Percentiles rank a stretch among this genome's conserved stretches.
Evolutionary conservation across 2,113 vertebrate genomes (phyloP).

Genomic region (Natator depressus): DNA sequence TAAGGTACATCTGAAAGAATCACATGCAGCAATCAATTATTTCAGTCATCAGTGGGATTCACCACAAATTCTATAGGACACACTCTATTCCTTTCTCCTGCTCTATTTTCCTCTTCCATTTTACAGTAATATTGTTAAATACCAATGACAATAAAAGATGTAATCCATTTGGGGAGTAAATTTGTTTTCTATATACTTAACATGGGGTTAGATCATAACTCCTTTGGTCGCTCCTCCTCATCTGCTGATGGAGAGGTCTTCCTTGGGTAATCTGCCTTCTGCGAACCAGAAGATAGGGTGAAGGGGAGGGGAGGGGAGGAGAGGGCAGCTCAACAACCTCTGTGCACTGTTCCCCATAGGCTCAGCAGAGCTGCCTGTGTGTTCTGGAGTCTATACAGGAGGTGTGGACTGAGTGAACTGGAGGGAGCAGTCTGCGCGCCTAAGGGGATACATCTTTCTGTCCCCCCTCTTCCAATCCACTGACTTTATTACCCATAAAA

Average conservation of each 20-base stretch:
- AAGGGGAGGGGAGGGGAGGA: neutral
- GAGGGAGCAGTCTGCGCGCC: neutral
- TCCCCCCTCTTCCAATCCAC: neutral
- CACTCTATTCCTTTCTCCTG: neutral
- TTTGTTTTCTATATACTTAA: neutral
- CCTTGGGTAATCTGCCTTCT: neutral
- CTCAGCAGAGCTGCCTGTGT: neutral
- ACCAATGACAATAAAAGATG: neutral
- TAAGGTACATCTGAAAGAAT: neutral
- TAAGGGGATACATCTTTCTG: neutral
- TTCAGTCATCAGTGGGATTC: neutral
- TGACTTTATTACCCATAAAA: neutral
- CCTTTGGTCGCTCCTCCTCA: neutral
- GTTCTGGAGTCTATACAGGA: neutral
- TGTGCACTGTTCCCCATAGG: neutral
- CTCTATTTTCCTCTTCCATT: neutral
- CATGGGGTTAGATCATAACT: neutral
- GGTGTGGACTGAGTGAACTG: neutral
- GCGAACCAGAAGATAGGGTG: neutral
- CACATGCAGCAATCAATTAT: neutral
- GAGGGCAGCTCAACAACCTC: neutral
- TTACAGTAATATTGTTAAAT: neutral
- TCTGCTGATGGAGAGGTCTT: neutral
- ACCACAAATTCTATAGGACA: neutral
- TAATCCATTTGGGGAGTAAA: neutral